Evolutionary conservation across 2,888 invertebrate genomes (phyloP).

Genomic region (Bellardia pandia): DNA sequence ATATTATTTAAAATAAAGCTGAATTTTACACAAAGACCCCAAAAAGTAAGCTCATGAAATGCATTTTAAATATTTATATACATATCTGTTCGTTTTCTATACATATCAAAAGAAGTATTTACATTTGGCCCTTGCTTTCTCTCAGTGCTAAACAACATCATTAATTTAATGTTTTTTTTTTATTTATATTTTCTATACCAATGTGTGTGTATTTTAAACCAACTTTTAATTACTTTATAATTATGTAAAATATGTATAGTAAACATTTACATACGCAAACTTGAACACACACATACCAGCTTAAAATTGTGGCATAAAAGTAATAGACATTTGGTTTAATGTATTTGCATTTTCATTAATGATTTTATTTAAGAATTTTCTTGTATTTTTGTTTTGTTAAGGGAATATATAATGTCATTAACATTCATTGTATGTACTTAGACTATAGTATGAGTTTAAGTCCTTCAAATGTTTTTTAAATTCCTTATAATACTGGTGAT

Average conservation of each 20-base stretch:
- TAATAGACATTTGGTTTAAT: conserved; percentile 16
- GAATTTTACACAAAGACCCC: background rate
- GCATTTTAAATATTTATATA: no score
- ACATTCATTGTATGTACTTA: conserved; percentile 47
- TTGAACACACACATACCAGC: background rate
- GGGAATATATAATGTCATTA: conserved; percentile 42
- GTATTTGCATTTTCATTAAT: conserved; percentile 36
- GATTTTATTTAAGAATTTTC: background rate
- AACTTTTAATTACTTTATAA: conserved; percentile 69
- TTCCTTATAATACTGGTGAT: conserved; percentile 36
- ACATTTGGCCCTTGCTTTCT: background rate
- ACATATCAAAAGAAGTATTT: background rate
- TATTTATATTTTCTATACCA: background rate
- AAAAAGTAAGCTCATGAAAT: background rate
- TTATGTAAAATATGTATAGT: conserved; percentile 54
- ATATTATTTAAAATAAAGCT: background rate
- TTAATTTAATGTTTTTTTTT: background rate
- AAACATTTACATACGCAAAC: conserved; percentile 12
- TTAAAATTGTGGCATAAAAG: background rate
- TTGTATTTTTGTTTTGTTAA: background rate
- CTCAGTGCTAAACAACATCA: background rate
- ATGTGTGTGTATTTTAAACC: conserved; percentile 25
- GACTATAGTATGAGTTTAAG: background rate
- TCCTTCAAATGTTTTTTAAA: conserved; percentile 43
- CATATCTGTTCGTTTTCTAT: background rate